Conservation (phyloP, 2,888 invertebrate genomes). For the Quadroppia sp. region DNA sequence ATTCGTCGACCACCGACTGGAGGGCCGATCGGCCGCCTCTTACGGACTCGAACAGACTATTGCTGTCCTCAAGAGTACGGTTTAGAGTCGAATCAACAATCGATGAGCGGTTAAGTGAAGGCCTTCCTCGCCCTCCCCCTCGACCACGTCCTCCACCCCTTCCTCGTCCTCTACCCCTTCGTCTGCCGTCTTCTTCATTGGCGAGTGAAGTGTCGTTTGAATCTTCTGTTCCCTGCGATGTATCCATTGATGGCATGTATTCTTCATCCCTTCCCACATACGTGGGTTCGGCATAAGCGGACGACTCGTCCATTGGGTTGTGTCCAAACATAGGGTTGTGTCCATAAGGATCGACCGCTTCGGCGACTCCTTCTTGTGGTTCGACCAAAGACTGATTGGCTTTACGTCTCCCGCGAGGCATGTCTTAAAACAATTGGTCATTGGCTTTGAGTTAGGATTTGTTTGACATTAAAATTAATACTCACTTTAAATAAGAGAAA, state of each 20-base stretch:
- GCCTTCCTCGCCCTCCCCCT: conserved; percentile 43
- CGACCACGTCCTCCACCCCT: conserved; percentile 45
- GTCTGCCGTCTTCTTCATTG: conserved; percentile 38
- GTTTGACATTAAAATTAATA: not conserved
- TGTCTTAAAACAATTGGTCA: not conserved
- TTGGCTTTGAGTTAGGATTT: not conserved
- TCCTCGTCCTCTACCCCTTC: conserved; percentile 44
- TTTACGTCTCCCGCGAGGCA: conserved; percentile 36
- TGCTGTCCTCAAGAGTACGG: conserved; percentile 43
- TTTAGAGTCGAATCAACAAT: conserved; percentile 21
- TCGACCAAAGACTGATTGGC: not conserved
- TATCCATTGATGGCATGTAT: conserved; percentile 39
- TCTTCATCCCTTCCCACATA: not conserved
- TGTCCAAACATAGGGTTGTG: not conserved
- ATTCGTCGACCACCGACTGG: conserved; percentile 86
- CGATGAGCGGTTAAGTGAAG: conserved; percentile 34
- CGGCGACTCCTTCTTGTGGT: not conserved
- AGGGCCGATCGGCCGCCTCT: conserved; percentile 62
- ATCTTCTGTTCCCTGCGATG: conserved; percentile 34
- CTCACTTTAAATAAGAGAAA: not conserved
- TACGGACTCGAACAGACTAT: conserved; percentile 74
- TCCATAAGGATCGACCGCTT: not conserved
- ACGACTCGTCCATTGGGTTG: not conserved
- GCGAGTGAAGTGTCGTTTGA: conserved; percentile 34
- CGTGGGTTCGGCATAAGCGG: not conserved